Conservation (phyloP, 2,888 invertebrate genomes). For the Cantharis nigra region DNA sequence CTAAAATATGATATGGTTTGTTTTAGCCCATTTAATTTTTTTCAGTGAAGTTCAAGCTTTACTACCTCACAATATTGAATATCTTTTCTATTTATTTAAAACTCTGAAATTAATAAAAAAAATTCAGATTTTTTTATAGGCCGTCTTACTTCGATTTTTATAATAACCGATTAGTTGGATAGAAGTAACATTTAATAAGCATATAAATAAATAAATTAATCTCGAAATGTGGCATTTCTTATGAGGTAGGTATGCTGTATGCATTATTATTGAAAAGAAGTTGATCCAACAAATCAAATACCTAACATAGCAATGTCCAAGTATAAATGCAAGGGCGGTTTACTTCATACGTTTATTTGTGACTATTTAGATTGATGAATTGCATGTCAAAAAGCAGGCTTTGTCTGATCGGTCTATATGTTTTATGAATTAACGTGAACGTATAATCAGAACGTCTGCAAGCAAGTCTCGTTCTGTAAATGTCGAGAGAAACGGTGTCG, state of each 20-base stretch:
- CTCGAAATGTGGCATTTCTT: neutral
- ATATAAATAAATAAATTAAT: neutral
- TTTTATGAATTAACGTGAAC: constrained; percentile 43
- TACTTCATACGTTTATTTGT: constrained; percentile 40
- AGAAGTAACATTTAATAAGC: neutral
- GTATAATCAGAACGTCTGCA: constrained; percentile 47
- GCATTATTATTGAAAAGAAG: neutral
- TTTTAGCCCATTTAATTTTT: too few species aligned
- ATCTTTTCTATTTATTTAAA: too few species aligned
- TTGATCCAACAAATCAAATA: neutral
- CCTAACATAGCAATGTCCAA: constrained; percentile 38
- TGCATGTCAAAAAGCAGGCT: constrained; percentile 45
- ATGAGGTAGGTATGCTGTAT: neutral
- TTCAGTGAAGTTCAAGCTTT: too few species aligned
- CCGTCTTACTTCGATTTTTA: too few species aligned
- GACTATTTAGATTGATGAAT: constrained; percentile 44
- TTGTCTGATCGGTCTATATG: constrained; percentile 40
- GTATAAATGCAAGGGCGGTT: constrained; percentile 47
- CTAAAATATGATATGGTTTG: too few species aligned
- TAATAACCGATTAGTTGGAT: neutral
- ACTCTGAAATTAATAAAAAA: too few species aligned
- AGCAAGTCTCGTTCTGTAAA: constrained; percentile 42
- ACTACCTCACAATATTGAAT: too few species aligned
- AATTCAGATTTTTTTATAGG: too few species aligned
- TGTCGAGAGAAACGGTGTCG: constrained; percentile 44